Percentiles rank a stretch among this genome's conserved stretches.
phyloP scores from a whole-genome alignment of 2,888 invertebrate species.

The Xestobium rufovillosum region DNA sequence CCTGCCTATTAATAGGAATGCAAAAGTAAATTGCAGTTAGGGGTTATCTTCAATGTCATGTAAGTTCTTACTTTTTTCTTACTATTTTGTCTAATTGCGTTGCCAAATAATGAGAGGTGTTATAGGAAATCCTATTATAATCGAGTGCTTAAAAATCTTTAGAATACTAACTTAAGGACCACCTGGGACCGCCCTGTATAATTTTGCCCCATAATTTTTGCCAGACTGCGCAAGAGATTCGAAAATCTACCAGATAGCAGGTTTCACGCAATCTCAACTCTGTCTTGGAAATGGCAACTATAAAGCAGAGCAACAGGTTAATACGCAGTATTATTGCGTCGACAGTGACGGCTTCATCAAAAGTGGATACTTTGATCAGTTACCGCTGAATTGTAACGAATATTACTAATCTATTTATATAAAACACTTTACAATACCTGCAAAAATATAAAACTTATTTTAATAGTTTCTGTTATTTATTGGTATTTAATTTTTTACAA shows the following conservation, averaged over 20 bases:
- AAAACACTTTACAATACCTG: not conserved
- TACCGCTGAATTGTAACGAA: not conserved
- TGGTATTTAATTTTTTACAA: not conserved
- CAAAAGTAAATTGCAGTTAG: too few relatives aligned
- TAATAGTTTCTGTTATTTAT: too few relatives aligned
- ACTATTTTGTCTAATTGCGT: too few relatives aligned
- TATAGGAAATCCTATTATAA: too few relatives aligned
- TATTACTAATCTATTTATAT: not conserved
- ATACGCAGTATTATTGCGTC: conserved; percentile 50
- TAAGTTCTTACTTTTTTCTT: too few relatives aligned
- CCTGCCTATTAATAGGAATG: too few relatives aligned
- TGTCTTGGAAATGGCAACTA: conserved; percentile 56
- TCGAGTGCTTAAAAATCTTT: too few relatives aligned
- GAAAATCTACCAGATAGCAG: conserved; percentile 45
- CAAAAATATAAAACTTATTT: not conserved
- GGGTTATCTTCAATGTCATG: too few relatives aligned
- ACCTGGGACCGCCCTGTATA: too few relatives aligned
- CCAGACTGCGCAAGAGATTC: conserved; percentile 57
- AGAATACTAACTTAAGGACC: too few relatives aligned
- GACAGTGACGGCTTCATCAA: conserved; percentile 52
- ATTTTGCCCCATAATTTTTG: too few relatives aligned
- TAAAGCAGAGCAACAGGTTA: conserved; percentile 38
- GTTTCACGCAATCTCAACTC: conserved; percentile 44
- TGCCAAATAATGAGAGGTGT: too few relatives aligned
- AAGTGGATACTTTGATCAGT: conserved; percentile 16